These are phyloP conservation scores for Caenorhabditis inopinata DNA, from an alignment of 1,140 invertebrate species.

Conservation along the genomic window DNA sequence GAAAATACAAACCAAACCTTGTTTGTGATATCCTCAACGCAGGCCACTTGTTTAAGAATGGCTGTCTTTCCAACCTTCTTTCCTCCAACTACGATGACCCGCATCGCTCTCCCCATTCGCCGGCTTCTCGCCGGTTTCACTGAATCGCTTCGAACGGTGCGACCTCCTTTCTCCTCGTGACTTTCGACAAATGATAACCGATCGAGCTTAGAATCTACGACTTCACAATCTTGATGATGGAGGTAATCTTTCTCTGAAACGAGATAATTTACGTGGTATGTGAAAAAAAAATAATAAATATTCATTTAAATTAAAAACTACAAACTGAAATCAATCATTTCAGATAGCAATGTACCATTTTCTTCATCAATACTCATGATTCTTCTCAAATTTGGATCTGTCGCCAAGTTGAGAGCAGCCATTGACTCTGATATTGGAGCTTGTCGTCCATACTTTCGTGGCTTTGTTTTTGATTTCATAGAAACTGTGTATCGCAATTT, in stretches of 20 bases:
- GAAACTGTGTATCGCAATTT: background rate
- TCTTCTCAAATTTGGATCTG: background rate
- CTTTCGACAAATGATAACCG: background rate
- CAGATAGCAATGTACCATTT: background rate
- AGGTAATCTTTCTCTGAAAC: constrained; percentile 14
- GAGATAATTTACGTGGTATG: too few species aligned
- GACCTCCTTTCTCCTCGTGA: background rate
- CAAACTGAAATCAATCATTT: too few species aligned
- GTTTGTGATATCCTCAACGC: constrained; percentile 47
- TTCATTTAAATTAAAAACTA: too few species aligned
- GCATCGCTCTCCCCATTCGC: constrained; percentile 52
- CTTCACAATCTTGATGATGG: background rate
- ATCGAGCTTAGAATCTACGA: background rate
- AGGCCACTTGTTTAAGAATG: constrained; percentile 52
- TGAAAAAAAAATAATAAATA: too few species aligned
- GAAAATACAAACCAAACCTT: background rate
- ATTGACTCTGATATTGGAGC: background rate
- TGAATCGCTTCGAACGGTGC: background rate
- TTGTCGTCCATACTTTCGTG: background rate
- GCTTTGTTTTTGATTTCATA: background rate
- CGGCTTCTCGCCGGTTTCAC: constrained; percentile 21
- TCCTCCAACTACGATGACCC: constrained; percentile 51
- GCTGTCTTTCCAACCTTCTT: constrained; percentile 54
- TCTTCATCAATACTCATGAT: constrained; percentile 7
- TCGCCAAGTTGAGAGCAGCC: background rate